Conservation (phyloP, 2,797 vertebrate genomes). For the Phoebastria nigripes region DNA sequence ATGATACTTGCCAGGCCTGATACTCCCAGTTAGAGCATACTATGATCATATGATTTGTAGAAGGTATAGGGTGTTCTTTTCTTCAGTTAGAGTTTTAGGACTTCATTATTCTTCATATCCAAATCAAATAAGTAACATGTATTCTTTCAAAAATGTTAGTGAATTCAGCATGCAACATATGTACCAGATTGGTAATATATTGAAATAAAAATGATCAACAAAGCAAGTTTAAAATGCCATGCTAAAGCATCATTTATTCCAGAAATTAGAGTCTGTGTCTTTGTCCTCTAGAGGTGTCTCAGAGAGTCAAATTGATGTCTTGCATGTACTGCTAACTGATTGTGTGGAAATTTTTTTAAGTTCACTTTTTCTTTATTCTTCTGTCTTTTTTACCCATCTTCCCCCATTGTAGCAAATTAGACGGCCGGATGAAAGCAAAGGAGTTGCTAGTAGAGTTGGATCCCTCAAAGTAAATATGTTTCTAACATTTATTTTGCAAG, state of each 20-base stretch:
- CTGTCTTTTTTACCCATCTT: slow-evolving; percentile 92
- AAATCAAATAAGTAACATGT: slow-evolving; percentile 41
- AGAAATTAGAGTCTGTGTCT: slow-evolving; percentile 70
- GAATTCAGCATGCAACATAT: slow-evolving; percentile 43
- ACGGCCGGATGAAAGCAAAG: slow-evolving; percentile 86
- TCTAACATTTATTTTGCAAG: slow-evolving; percentile 82
- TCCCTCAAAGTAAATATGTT: slow-evolving; percentile 88
- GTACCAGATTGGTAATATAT: slow-evolving; percentile 45
- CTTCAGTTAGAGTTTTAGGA: slow-evolving; percentile 50
- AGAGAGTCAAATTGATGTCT: slow-evolving; percentile 77
- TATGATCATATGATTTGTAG: slow-evolving; percentile 3
- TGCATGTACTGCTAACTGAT: slow-evolving; percentile 82
- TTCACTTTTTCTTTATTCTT: slow-evolving; percentile 84
- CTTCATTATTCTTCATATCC: slow-evolving; percentile 59
- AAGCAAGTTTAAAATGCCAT: slow-evolving; percentile 43
- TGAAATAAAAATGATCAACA: slow-evolving; percentile 10
- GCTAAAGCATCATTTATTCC: slow-evolving; percentile 50
- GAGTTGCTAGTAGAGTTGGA: slow-evolving; percentile 87
- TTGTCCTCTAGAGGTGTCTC: slow-evolving; percentile 73
- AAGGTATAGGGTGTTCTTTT: background rate
- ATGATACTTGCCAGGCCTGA: slow-evolving; percentile 67
- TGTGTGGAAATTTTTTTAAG: slow-evolving; percentile 81
- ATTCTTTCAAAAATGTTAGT: slow-evolving; percentile 27
- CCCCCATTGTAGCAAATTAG: slow-evolving; percentile 86
- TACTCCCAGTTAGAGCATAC: slow-evolving; percentile 22